These are phyloP conservation scores for Microplitis demolitor DNA, from an alignment of 1,140 invertebrate species.

Conservation along the genomic window DNA sequence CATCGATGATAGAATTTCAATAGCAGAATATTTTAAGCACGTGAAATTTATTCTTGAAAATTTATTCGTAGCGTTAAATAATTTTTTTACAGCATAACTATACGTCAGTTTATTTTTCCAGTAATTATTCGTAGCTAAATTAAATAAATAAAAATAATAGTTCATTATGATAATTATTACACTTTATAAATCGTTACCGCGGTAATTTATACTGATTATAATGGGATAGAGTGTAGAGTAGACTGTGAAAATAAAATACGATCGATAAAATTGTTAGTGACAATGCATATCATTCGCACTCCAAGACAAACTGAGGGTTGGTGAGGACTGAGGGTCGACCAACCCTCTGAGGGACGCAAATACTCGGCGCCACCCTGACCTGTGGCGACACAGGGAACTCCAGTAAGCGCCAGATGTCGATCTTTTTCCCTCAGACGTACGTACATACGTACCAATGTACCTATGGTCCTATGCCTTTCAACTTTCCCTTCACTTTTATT, in stretches of 20 bases:
- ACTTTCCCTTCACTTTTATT: neutral
- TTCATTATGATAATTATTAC: neutral
- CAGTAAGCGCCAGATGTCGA: conserved; percentile 1
- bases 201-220: conserved; percentile 4
- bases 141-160: neutral
- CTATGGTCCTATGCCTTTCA: neutral
- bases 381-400: conserved; percentile 34
- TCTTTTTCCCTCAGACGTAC: neutral
- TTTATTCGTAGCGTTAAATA: neutral
- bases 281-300: conserved; percentile 50
- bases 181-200: neutral
- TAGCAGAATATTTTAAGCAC: neutral
- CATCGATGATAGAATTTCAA: neutral
- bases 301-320: conserved; percentile 57
- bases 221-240: neutral
- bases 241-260: neutral
- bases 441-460: neutral
- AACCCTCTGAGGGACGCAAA: conserved; percentile 46
- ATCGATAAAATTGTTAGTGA: conserved; percentile 16
- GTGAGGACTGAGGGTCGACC: conserved; percentile 38
- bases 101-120: neutral
- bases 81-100: neutral
- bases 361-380: conserved; percentile 51
- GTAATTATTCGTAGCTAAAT: neutral
- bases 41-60: neutral